phyloP scores from a whole-genome alignment of 1,140 invertebrate genomes.

The Asobara japonica region DNA sequence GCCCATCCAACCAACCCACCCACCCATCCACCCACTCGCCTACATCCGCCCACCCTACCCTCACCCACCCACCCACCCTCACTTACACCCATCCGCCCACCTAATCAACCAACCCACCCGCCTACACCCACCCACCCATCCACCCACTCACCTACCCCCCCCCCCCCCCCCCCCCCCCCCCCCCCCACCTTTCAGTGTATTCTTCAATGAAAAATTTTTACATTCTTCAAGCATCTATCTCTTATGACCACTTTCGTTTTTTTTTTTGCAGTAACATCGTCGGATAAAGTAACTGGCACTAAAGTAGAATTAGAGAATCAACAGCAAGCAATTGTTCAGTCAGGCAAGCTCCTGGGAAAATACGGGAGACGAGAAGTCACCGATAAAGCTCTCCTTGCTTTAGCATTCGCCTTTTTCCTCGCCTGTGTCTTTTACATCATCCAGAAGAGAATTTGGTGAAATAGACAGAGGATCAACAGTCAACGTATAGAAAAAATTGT shows the following conservation, averaged over 20 bases:
- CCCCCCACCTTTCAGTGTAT: background rate
- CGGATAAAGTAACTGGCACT: slow-evolving; percentile 72
- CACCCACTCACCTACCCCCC: too few relatives aligned
- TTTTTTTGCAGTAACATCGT: slow-evolving; percentile 63
- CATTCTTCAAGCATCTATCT: background rate
- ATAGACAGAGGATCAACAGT: background rate
- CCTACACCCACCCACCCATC: too few relatives aligned
- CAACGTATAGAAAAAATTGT: background rate
- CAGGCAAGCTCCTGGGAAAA: slow-evolving; percentile 90
- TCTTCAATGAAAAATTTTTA: background rate
- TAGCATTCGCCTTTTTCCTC: slow-evolving; percentile 93
- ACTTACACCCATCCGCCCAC: too few relatives aligned
- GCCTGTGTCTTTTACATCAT: slow-evolving; percentile 91
- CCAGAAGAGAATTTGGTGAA: slow-evolving; percentile 77
- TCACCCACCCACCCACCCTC: too few relatives aligned
- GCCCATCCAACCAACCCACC: too few relatives aligned
- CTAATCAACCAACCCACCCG: too few relatives aligned
- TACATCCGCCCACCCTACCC: too few relatives aligned
- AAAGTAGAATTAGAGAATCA: slow-evolving; percentile 87
- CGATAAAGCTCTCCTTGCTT: slow-evolving; percentile 90
- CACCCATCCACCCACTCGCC: too few relatives aligned
- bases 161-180: too few relatives aligned
- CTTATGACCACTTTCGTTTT: background rate
- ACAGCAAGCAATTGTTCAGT: slow-evolving; percentile 86
- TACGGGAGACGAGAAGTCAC: slow-evolving; percentile 94